Conservation (phyloP, 2,888 invertebrate species). For the Teleogryllus oceanicus region DNA sequence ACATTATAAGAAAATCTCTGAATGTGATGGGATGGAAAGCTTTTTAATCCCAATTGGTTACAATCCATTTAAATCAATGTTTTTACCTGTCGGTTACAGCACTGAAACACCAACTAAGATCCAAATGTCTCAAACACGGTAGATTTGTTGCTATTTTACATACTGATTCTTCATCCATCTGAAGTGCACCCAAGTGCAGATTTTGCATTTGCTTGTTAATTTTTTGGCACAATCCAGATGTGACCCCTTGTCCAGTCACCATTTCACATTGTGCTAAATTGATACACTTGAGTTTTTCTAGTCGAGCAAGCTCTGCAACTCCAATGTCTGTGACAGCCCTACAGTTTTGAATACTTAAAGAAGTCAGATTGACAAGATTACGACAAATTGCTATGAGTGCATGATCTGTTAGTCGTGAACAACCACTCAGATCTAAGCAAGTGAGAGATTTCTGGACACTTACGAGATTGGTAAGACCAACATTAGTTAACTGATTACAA, state of each 20-base stretch:
- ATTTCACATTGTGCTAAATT: conserved; percentile 67
- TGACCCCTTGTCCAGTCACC: conserved; percentile 60
- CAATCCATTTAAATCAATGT: conserved; percentile 45
- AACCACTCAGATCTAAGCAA: conserved; percentile 61
- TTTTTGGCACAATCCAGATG: conserved; percentile 41
- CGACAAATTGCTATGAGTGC: conserved; percentile 59
- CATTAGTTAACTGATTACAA: conserved; percentile 62
- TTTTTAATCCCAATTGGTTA: neutral
- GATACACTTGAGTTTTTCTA: conserved; percentile 56
- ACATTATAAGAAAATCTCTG: neutral
- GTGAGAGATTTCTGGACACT: conserved; percentile 55
- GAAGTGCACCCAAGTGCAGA: conserved; percentile 39
- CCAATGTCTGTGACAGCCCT: conserved; percentile 62
- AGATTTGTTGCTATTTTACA: conserved; percentile 58
- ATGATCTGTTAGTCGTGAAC: conserved; percentile 62
- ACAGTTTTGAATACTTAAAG: conserved; percentile 62
- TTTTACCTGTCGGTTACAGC: conserved; percentile 61
- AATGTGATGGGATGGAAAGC: neutral
- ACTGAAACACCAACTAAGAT: conserved; percentile 66
- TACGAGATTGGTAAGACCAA: conserved; percentile 56
- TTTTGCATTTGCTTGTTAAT: conserved; percentile 29
- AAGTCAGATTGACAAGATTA: conserved; percentile 56
- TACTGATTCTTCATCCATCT: conserved; percentile 59
- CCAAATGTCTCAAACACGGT: conserved; percentile 57
- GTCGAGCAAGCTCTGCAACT: conserved; percentile 53